Base-by-base conservation (phyloP, 2,888 invertebrate genomes). In the Meta bourneti region DNA sequence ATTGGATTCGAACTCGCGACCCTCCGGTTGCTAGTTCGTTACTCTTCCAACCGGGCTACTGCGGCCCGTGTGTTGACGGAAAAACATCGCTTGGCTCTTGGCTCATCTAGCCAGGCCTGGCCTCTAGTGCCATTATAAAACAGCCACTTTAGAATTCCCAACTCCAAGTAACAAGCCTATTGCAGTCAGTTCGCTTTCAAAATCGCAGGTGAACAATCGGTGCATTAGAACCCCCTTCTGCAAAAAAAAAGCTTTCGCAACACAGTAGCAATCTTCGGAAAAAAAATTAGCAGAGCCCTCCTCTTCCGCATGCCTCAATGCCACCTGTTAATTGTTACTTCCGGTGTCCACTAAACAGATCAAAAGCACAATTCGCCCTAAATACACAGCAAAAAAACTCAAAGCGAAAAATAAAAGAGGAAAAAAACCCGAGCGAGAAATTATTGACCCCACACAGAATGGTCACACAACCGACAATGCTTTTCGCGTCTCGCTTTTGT, bases 321-420 rank as follows among this genome's bases (percentile, higher is more conserved):
- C 79, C 79, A 79, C 79, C 79, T 79, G 79, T 79, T 79, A 79
- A 79, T 79, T 79, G 79, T 54, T 54, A 52, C 79, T 79, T 79
- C 79, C 79, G 54, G 34, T 54, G n/a, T 51, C 49, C 20, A 34
- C 20, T 34, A 77, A 77, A 77, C 77, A 77, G 51, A 77, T 77
- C 13, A 54, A 79, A 79, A 79, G 54, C 51, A 79, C 19, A 34
- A 34, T 34, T 34, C 54, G 20, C 61, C 79, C 13, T 34, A 78
- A 48, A 77, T 7, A 77, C 54, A 54, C 54, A 61, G 79, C 1
- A 79, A 79, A 61, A 79, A 20, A 79, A 61, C 61, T 16, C 61
- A 61, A 6, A 61, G 16, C 11, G 34, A 75, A 11, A 75, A 0
- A 71, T n/a, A 34, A 77, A n/a, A 51, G 49, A 77, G 7, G 6